Percentiles rank a stretch among this genome's conserved stretches.
These are phyloP conservation scores for Anarrhichthys ocellatus DNA, from an alignment of 2,113 vertebrate genomes.

Conservation along the genomic window DNA sequence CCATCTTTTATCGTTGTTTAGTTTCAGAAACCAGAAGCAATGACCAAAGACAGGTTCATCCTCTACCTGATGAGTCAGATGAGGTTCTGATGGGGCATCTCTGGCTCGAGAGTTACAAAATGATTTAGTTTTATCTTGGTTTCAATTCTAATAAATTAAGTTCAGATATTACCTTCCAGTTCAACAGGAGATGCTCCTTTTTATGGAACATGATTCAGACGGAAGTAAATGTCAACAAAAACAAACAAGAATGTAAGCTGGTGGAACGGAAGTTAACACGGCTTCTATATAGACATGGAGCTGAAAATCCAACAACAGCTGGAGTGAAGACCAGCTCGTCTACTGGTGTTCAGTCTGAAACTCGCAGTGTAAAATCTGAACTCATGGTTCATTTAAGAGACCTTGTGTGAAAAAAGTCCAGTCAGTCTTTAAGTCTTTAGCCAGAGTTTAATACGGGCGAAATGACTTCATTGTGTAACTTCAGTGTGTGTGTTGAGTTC, in stretches of 20 bases:
- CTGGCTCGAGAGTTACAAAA: too few species aligned
- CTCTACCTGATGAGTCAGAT: neutral
- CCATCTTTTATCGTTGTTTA: neutral
- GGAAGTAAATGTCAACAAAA: neutral
- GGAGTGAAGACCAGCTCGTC: neutral
- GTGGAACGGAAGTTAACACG: neutral
- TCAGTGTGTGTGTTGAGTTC: conserved; percentile 5
- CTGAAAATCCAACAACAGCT: neutral
- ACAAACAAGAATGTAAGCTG: neutral
- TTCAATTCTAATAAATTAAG: neutral
- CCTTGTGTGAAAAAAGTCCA: neutral
- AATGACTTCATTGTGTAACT: conserved; percentile 19
- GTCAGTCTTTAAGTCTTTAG: neutral
- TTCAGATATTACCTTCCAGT: neutral
- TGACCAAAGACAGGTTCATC: neutral
- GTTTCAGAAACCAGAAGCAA: neutral
- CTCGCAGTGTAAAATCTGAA: neutral
- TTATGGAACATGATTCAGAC: neutral
- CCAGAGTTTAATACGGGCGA: neutral
- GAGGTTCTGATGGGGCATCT: neutral
- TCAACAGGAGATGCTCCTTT: neutral
- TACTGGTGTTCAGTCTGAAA: neutral
- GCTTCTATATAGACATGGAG: neutral
- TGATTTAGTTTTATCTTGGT: neutral
- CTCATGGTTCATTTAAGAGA: neutral